Base-by-base conservation (phyloP, 2,113 vertebrate genomes). In the Holacanthus passer region DNA sequence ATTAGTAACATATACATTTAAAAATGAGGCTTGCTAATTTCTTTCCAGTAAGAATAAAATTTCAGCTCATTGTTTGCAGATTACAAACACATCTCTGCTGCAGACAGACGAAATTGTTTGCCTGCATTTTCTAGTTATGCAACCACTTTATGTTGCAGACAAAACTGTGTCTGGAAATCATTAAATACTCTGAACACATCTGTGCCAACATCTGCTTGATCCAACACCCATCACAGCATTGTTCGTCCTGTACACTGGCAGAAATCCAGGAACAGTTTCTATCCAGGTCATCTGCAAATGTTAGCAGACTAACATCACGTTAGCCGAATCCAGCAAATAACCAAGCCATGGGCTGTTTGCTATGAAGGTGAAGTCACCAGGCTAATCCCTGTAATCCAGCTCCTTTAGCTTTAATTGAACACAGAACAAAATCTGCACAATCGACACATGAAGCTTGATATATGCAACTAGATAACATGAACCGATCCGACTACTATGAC, bases 321-420 rank as follows among this genome's bases (percentile, higher is more conserved):
- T 68, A 67, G 78, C 78, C 55, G 39, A 2, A 52, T 63, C 74
- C 79, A 88, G 82, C 35, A 89, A 73, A 79, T 88, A 89, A 13
- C 73, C 56, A 7, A 55, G 60, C 70, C 87, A 27, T 6, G 47
- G 19, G 20, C 79, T 31, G 69, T 43, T 53, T 9, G 70, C 67
- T 72, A 20, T 73, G 79, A 82, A 69, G 82, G 63, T 69, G 74
- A 87, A 74, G 64, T 24, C 31, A 66, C 19, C 37, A 1, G 73
- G 16, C 67, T 77, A 58, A 19, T 79, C 83, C 55, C 70, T 83
- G 75, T 3, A 43, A 43, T 31, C 4, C 1, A 17, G 7, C 52
- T 62, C 1, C 0, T 13, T 55, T 1, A 20, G 6, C 24, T 37
- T 29, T 10, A 5, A 14, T 12, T 41, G 11, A 13, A 5, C 9